These are phyloP conservation scores for Zoanthus solanderi DNA, from an alignment of 92 coral and sea anemone genomes.

Conservation along the genomic window DNA sequence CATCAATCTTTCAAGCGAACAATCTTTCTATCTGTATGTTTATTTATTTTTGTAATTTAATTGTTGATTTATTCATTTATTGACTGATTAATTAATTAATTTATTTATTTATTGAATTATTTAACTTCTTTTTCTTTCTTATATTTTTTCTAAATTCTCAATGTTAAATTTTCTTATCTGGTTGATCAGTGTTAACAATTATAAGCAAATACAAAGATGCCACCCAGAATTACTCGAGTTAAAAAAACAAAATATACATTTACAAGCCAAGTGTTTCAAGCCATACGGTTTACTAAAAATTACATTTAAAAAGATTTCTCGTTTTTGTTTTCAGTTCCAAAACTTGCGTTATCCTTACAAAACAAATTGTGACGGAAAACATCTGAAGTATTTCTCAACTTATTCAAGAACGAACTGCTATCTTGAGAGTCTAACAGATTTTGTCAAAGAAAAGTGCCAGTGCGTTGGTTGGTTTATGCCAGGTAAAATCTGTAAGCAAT, in stretches of 20 bases:
- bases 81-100: too few relatives aligned
- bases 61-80: too few relatives aligned
- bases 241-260: not conserved
- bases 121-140: too few relatives aligned
- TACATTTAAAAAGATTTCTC: not conserved
- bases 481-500: conserved; percentile 5
- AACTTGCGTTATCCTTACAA: conserved; percentile 38
- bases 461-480: conserved; percentile 50
- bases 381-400: conserved; percentile 12
- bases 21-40: too few relatives aligned
- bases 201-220: not conserved
- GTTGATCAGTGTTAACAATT: not conserved
- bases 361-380: conserved; percentile 41
- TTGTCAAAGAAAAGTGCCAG: conserved; percentile 9
- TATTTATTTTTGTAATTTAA: too few relatives aligned
- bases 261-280: not conserved
- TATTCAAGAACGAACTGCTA: conserved; percentile 44
- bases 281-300: not conserved
- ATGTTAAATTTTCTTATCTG: too few relatives aligned
- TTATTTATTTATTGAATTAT: too few relatives aligned
- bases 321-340: not conserved
- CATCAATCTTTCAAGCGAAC: too few relatives aligned
- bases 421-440: conserved; percentile 35
- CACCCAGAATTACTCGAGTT: not conserved
- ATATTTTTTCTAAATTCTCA: too few relatives aligned